phyloP scores from a whole-genome alignment of 2,888 invertebrate species.

The Achlya flavicornis region DNA sequence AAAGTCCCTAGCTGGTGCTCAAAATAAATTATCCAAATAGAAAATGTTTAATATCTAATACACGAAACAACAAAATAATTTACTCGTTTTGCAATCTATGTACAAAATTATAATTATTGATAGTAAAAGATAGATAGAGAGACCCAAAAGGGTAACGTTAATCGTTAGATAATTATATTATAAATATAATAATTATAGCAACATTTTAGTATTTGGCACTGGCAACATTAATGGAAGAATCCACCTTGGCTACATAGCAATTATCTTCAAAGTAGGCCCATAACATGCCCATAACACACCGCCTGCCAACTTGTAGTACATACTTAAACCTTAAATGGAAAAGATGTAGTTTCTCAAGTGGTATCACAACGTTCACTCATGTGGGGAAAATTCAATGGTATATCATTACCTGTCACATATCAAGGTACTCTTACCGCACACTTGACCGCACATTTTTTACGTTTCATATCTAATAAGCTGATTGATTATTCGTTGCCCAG shows the following conservation, averaged over 20 bases:
- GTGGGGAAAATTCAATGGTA: constrained; percentile 9
- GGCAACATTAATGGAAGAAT: not conserved
- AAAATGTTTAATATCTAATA: too few species aligned
- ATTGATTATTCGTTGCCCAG: too few species aligned
- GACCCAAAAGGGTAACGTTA: too few species aligned
- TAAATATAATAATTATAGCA: not conserved
- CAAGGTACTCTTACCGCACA: not conserved
- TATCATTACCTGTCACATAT: not conserved
- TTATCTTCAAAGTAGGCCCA: constrained; percentile 2
- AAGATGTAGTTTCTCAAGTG: constrained; percentile 5
- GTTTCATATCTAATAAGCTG: not conserved
- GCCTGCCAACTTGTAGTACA: not conserved
- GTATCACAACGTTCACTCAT: constrained; percentile 1
- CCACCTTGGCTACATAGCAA: not conserved
- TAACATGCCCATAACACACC: not conserved
- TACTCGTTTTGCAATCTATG: too few species aligned
- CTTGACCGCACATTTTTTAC: not conserved
- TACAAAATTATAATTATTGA: too few species aligned
- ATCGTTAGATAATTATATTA: too few species aligned
- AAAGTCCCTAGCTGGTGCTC: too few species aligned
- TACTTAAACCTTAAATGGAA: constrained; percentile 7
- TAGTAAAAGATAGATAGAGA: too few species aligned
- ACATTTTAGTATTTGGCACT: not conserved
- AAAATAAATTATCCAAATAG: too few species aligned
- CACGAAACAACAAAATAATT: too few species aligned